Conservation (phyloP, 2,113 vertebrate genomes). For the Chamaea fasciata region DNA sequence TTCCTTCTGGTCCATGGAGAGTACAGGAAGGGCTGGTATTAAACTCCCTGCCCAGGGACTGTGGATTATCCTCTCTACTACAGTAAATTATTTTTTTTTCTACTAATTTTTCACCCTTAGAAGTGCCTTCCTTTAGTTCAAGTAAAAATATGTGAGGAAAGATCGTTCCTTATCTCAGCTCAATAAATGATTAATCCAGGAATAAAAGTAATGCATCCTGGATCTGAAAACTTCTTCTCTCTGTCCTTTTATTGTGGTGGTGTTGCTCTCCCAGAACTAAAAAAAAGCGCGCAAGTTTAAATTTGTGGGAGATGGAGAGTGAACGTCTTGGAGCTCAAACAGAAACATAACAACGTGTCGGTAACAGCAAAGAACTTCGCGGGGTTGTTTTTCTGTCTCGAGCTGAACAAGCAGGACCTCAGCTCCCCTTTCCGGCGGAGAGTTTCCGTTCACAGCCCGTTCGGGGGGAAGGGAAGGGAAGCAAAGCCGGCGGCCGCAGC, state of each 20-base stretch:
- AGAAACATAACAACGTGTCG: background rate
- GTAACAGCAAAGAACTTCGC: background rate
- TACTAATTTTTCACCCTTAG: background rate
- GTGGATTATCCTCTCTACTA: background rate
- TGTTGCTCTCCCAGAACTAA: background rate
- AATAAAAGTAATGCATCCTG: background rate
- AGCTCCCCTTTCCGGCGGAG: background rate
- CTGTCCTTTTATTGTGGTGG: background rate
- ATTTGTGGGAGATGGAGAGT: background rate
- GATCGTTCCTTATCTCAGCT: background rate
- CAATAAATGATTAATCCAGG: background rate
- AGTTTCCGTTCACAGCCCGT: background rate
- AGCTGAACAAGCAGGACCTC: background rate
- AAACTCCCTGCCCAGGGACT: background rate
- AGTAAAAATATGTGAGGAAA: background rate
- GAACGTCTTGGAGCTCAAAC: fast-evolving
- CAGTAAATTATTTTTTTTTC: background rate
- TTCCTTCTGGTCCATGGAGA: background rate
- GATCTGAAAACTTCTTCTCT: background rate
- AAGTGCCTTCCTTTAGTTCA: background rate
- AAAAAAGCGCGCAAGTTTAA: background rate
- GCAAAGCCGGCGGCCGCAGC: fast-evolving
- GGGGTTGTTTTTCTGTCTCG: background rate
- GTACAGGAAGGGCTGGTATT: background rate
- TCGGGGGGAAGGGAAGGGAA: background rate